Evolutionary conservation across 2,113 vertebrate species (phyloP), one percentile per base, ranked within the genome.

Genomic region (Laticauda colubrina): DNA sequence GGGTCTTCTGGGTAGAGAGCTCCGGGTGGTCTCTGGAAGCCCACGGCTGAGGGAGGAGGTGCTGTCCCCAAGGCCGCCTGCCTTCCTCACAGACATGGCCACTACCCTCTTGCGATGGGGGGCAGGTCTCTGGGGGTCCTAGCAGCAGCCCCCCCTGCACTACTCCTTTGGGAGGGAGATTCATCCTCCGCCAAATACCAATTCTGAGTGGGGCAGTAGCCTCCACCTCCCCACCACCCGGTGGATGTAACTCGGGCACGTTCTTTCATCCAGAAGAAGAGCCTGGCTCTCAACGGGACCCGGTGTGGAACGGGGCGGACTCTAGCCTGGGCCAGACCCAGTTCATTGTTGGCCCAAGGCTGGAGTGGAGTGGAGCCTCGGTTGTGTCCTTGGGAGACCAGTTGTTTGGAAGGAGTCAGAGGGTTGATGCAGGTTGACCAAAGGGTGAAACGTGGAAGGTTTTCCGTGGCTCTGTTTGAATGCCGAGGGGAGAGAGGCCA

Each of bases 231-330:
- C 39, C 69, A 89, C 95, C 94, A 95, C 94, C 90, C 48, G 92
- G 57, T 92, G 95, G 75, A 43, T 93, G 93, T 93, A n/a, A 91
- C 29, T 94, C 87, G 89, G 95, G 95, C 94, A 92, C 93, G 89
- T 15, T 85, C 95, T 93, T 53, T 51, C 29, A 51, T 91, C 91
- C 14, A 23, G 55, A 29, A 5, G 12, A 5, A 21, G 45, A 23
- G 4, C 26, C 88, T 3, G 54, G 15, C 88, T 1, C 23, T 21
- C 93, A 92, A 93, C 11, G 0, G 39, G 81, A 15, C 54, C 21
- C 18, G 11, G 9, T 5, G 9, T 0, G 29, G 64, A 10, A 3
- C 18, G 5, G 1, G 2, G 48, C 26, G 3, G 4, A 29, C 29
- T 6, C 29, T 11, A 1, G 11, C 29, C 45, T 90, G 48, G 85